These are phyloP conservation scores for Drosophila erecta DNA, from an alignment of 1,140 invertebrate species.

Conservation along the genomic window DNA sequence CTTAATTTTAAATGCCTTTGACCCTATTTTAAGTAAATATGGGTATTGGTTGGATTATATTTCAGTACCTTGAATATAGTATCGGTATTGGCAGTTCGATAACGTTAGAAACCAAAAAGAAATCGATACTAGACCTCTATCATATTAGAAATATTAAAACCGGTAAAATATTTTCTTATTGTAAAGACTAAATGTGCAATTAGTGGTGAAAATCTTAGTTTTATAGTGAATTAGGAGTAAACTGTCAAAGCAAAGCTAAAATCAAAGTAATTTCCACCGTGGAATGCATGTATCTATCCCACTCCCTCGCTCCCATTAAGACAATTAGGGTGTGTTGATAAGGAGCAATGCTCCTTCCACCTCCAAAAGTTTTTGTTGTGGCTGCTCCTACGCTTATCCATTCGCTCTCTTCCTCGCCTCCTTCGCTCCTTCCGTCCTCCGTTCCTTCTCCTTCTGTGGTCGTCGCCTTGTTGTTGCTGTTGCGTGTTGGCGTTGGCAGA, in stretches of 20 bases:
- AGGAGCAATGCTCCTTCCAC: conserved; percentile 32
- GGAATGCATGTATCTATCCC: not conserved
- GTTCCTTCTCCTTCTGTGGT: conserved; percentile 43
- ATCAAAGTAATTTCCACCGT: not conserved
- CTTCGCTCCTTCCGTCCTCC: conserved; percentile 46
- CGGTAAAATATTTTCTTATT: too few species aligned
- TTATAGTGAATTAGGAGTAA: not conserved
- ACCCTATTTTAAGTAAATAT: conserved; percentile 6
- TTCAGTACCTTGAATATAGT: not conserved
- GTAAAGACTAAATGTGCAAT: too few species aligned
- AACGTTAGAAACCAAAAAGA: too few species aligned
- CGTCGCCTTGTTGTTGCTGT: conserved; percentile 63
- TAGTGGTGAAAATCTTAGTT: not conserved
- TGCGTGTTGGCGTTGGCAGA: conserved; percentile 80
- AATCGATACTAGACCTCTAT: too few species aligned
- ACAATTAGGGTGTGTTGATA: conserved; percentile 21
- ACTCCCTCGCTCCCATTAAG: not conserved
- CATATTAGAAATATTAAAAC: too few species aligned
- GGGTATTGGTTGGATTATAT: not conserved
- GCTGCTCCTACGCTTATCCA: conserved; percentile 50
- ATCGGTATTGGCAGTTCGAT: too few species aligned
- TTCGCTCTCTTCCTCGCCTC: conserved; percentile 2
- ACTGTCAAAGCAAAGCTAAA: not conserved
- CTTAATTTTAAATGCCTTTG: conserved; percentile 6
- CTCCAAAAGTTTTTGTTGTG: conserved; percentile 23